Evolutionary conservation across 2,888 invertebrate species (phyloP).

Genomic region (Athripsodes cinereus): DNA sequence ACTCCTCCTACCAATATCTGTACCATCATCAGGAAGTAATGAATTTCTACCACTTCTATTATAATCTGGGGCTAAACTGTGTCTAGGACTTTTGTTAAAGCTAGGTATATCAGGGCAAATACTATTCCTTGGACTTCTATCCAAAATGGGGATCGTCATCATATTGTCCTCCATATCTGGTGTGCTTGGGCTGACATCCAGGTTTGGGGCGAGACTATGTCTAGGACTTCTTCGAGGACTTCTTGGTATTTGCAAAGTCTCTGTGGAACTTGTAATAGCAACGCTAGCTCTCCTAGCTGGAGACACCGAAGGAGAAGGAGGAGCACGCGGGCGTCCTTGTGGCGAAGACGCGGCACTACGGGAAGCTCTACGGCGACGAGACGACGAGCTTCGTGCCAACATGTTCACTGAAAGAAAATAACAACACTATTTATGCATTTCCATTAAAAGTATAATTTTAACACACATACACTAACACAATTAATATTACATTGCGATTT

Average conservation of each 20-base stretch:
- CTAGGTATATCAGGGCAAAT: slow-evolving; percentile 47
- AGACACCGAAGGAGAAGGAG: slow-evolving; percentile 37
- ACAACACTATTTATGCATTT: no score
- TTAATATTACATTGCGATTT: no score
- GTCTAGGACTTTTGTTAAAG: slow-evolving; percentile 37
- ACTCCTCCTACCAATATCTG: slow-evolving; percentile 53
- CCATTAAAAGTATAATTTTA: no score
- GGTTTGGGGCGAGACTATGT: slow-evolving; percentile 57
- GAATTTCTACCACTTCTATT: slow-evolving; percentile 54
- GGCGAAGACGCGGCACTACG: slow-evolving; percentile 61
- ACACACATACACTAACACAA: no score
- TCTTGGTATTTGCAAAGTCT: slow-evolving; percentile 32
- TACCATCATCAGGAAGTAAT: slow-evolving; percentile 52
- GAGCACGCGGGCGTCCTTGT: slow-evolving; percentile 38
- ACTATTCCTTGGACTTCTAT: slow-evolving; percentile 45
- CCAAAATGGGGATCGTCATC: slow-evolving; percentile 29
- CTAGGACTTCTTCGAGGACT: slow-evolving; percentile 50
- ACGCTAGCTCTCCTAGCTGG: slow-evolving; percentile 33
- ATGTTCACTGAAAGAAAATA: no score
- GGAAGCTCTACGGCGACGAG: slow-evolving; percentile 60
- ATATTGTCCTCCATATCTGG: slow-evolving; percentile 33
- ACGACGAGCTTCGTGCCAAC: slow-evolving; percentile 63
- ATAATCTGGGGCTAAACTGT: slow-evolving; percentile 56
- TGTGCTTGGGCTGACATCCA: slow-evolving; percentile 40
- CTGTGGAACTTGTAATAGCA: slow-evolving; percentile 35